phyloP scores from a whole-genome alignment of 2,888 invertebrate genomes.

The Diarsia rubi region DNA sequence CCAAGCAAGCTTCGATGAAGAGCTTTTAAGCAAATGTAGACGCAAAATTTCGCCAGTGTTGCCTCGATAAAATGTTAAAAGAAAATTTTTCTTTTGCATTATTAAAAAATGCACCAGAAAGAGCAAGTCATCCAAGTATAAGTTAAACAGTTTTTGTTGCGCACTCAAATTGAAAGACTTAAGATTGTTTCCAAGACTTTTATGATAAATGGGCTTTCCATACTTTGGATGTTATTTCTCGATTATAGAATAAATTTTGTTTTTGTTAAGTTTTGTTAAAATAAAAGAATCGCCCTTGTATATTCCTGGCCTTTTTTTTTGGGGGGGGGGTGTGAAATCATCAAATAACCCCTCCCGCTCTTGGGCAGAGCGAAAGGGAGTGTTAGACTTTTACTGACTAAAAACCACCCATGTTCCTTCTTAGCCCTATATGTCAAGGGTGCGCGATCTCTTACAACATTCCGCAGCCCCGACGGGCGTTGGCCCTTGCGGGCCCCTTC shows the following conservation, averaged over 20 bases:
- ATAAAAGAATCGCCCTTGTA: neutral
- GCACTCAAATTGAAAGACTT: constrained; percentile 69
- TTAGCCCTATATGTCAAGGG: too few relatives aligned
- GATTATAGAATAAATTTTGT: constrained; percentile 36
- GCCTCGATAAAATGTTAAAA: constrained; percentile 53
- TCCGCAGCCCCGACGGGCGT: too few relatives aligned
- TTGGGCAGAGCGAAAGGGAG: too few relatives aligned
- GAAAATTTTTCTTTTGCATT: constrained; percentile 58
- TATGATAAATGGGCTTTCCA: constrained; percentile 60
- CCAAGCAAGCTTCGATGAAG: constrained; percentile 39
- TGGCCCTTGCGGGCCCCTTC: too few relatives aligned
- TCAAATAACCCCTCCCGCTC: too few relatives aligned
- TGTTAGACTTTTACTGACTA: too few relatives aligned
- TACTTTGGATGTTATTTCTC: constrained; percentile 40
- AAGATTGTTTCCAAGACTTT: constrained; percentile 64
- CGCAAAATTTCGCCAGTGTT: constrained; percentile 52
- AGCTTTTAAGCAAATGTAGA: constrained; percentile 46
- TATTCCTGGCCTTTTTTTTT: neutral
- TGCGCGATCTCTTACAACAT: too few relatives aligned
- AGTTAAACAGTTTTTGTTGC: constrained; percentile 67
- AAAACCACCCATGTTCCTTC: too few relatives aligned
- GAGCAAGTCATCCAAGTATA: constrained; percentile 65
- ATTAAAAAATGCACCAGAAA: constrained; percentile 64
- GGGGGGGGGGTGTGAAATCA: too few relatives aligned
- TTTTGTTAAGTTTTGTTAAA: constrained; percentile 11